Percentiles rank a stretch among this genome's conserved stretches.
Conservation (phyloP, 2,888 invertebrate genomes). For the Ectobius pallidus region DNA sequence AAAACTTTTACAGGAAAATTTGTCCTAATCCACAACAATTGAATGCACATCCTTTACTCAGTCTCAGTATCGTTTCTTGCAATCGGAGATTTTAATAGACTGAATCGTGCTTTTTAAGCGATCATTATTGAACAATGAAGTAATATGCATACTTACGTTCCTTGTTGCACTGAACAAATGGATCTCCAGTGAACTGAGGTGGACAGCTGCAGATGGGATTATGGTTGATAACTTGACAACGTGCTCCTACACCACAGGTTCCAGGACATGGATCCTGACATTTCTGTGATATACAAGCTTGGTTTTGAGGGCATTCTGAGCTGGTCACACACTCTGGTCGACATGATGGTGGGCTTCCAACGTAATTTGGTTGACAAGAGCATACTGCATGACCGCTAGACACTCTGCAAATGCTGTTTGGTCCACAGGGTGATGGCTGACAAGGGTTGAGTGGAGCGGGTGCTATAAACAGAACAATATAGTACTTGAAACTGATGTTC, state of each 20-base stretch:
- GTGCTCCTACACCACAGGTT: conserved; percentile 63
- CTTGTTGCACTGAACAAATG: conserved; percentile 61
- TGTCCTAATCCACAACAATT: too few relatives aligned
- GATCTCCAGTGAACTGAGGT: conserved; percentile 63
- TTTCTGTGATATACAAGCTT: conserved; percentile 67
- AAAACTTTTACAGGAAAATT: too few relatives aligned
- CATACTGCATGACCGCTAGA: conserved; percentile 64
- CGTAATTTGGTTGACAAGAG: conserved; percentile 64
- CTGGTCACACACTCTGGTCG: conserved; percentile 66
- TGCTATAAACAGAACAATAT: conserved; percentile 43
- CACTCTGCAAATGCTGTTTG: conserved; percentile 64
- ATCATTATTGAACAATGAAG: too few relatives aligned
- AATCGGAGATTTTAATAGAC: too few relatives aligned
- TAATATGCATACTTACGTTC: conserved; percentile 55
- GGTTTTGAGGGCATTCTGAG: conserved; percentile 64
- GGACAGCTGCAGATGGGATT: conserved; percentile 70
- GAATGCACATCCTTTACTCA: too few relatives aligned
- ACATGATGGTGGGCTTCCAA: conserved; percentile 64
- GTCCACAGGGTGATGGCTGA: conserved; percentile 66
- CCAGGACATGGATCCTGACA: conserved; percentile 69
- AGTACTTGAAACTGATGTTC: too few relatives aligned
- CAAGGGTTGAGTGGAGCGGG: conserved; percentile 60
- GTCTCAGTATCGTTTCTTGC: too few relatives aligned
- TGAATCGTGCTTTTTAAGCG: too few relatives aligned
- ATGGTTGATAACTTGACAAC: conserved; percentile 66